Base-by-base conservation (phyloP, 2,797 vertebrate genomes). In the Liasis olivaceus region DNA sequence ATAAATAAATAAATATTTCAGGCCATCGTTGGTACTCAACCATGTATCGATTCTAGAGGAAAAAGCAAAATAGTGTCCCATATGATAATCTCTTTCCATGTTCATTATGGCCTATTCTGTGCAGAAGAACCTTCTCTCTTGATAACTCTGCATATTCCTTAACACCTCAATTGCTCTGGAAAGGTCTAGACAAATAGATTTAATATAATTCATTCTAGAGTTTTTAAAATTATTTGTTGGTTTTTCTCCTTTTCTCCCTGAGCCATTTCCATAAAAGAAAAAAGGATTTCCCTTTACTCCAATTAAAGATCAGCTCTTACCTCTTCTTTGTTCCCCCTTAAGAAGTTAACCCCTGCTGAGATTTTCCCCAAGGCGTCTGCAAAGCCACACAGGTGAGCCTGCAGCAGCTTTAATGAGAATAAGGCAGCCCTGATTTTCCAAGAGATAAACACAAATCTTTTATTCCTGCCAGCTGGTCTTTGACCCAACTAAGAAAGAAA, bases 301-400 rank as follows among this genome's bases (percentile, higher is more conserved):
- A 98, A 98, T 98, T 98, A 98, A 97, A 97, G 91, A 94, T 90
- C 95, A 97, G 96, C 95, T 95, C 95, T 97, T 94, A 95, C 93
- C 95, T 96, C 94, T 95, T 91, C 94, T 97, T 95, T 97, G 90
- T 97, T 97, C 91, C 92, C 94, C 94, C 91, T 96, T 94, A 96
- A 97, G 93, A 97, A 97, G 97, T 96, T 96, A 96, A 95, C 96
- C 96, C 97, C 97, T 97, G 96, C 95, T 98, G 97, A 96, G 95
- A 93, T 97, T 98, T 85, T 95, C 97, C 97, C 95, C 91, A 96
- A 97, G 97, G 97, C 97, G 94, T 96, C 97, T 96, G 95, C 97
- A 98, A 98, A 98, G 93, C 96, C 96, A 96, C 97, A 96, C 97
- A 98, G 97, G 98, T 98, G 97, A 98, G 97, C 96, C 97, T 94